phyloP scores from a whole-genome alignment of 1,140 invertebrate genomes.

The Zaprionus inermis region DNA sequence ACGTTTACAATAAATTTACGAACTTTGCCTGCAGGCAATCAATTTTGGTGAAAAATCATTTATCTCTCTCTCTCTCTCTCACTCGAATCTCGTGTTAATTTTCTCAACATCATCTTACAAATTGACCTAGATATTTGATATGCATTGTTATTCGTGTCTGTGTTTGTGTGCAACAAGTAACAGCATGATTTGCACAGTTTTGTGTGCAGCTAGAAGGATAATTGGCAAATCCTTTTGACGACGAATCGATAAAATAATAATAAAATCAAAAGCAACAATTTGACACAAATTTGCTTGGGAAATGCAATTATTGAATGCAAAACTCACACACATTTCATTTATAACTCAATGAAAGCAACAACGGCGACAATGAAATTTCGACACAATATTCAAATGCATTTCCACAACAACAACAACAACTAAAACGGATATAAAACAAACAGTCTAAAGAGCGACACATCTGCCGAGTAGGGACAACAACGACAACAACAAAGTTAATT shows the following conservation, averaged over 20 bases:
- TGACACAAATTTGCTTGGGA: conserved; percentile 46
- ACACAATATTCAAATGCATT: conserved; percentile 43
- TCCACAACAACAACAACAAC: conserved; percentile 29
- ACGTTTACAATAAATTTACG: neutral
- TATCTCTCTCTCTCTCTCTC: neutral
- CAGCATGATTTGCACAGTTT: conserved; percentile 31
- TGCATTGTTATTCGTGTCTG: conserved; percentile 5
- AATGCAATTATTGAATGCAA: conserved; percentile 56
- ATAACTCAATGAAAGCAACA: conserved; percentile 42
- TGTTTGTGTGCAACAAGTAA: conserved; percentile 39
- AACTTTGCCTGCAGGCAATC: neutral
- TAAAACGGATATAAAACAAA: conserved; percentile 13
- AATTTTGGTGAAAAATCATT: neutral
- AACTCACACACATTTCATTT: conserved; percentile 21
- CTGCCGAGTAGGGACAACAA: neutral
- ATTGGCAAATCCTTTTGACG: conserved; percentile 28
- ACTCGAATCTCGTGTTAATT: conserved; percentile 18
- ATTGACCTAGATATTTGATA: conserved; percentile 33
- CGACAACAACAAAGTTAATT: conserved; percentile 69
- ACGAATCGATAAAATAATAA: conserved; percentile 44
- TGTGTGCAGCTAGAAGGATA: neutral
- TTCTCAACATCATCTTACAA: conserved; percentile 6
- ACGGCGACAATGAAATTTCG: conserved; percentile 53
- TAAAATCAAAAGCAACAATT: conserved; percentile 46
- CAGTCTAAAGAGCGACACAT: conserved; percentile 11